Conservation (phyloP, 2,888 invertebrate genomes). For the Cosmopolites sordidus region DNA sequence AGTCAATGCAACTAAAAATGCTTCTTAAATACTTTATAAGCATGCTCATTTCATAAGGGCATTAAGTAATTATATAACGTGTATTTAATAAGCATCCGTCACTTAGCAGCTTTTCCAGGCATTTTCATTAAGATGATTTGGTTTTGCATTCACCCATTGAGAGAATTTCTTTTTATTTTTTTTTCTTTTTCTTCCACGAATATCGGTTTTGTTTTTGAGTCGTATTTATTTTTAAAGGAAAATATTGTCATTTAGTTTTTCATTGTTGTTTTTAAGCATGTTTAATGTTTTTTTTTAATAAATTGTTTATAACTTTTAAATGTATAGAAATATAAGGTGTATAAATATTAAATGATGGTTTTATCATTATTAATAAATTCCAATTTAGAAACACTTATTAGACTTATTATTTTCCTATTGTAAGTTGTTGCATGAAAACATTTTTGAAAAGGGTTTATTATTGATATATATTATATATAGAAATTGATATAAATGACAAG, state of each 20-base stretch:
- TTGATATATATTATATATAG: background rate
- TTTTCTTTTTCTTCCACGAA: constrained; percentile 10
- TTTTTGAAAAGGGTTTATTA: background rate
- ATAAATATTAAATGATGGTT: constrained; percentile 6
- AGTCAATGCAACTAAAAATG: constrained; percentile 8
- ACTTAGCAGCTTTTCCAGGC: constrained; percentile 34
- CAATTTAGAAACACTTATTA: constrained; percentile 3
- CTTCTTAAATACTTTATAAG: constrained; percentile 29
- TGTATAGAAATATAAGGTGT: constrained; percentile 9
- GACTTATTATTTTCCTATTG: constrained; percentile 10
- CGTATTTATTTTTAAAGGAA: constrained; percentile 8
- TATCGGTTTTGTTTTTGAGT: constrained; percentile 13
- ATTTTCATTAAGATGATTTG: constrained; percentile 28
- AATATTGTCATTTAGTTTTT: constrained; percentile 14
- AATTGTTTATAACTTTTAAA: constrained; percentile 10
- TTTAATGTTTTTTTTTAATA: constrained; percentile 5
- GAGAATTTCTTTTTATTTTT: constrained; percentile 15
- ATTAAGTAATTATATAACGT: constrained; percentile 37
- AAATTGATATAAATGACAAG: constrained; percentile 9
- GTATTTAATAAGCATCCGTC: constrained; percentile 32
- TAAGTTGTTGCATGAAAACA: background rate
- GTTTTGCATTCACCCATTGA: constrained; percentile 29
- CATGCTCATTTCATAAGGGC: constrained; percentile 33
- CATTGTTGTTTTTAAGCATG: background rate
- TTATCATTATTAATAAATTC: constrained; percentile 12